These are phyloP conservation scores for Bombus impatiens DNA, from an alignment of 1,140 invertebrate genomes.

Conservation along the genomic window DNA sequence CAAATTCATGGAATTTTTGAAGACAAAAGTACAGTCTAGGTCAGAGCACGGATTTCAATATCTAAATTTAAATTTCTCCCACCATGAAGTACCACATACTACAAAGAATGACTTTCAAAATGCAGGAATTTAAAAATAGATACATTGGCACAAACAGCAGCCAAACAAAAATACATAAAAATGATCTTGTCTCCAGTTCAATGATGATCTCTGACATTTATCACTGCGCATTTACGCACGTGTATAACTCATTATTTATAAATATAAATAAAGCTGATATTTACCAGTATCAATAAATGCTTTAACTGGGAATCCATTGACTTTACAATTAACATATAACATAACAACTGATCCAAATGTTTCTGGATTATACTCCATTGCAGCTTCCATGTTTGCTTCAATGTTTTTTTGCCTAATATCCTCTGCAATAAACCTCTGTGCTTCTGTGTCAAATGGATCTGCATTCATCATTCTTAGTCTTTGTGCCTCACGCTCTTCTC, in stretches of 20 bases:
- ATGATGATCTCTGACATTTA: background rate
- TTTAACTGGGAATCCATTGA: slow-evolving; percentile 97
- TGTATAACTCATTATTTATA: background rate
- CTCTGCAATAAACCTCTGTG: slow-evolving; percentile 96
- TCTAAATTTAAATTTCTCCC: slow-evolving; percentile 60
- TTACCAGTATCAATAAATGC: slow-evolving; percentile 98
- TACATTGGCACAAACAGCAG: background rate
- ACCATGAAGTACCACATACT: slow-evolving; percentile 2
- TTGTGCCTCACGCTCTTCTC: slow-evolving; percentile 91
- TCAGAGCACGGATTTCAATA: background rate
- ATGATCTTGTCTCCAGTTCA: slow-evolving; percentile 45
- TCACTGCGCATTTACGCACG: background rate
- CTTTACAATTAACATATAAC: slow-evolving; percentile 98
- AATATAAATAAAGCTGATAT: background rate
- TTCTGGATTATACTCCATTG: slow-evolving; percentile 99
- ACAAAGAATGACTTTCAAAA: slow-evolving; percentile 46
- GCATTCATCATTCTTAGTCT: slow-evolving; percentile 94
- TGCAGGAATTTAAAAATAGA: slow-evolving; percentile 64
- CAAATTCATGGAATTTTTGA: background rate
- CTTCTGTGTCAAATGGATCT: slow-evolving; percentile 97
- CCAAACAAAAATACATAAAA: slow-evolving; percentile 52
- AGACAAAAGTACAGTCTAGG: background rate
- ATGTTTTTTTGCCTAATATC: slow-evolving; percentile 98
- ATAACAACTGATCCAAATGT: slow-evolving; percentile 98
- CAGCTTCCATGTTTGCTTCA: slow-evolving; percentile 99